phyloP scores from a whole-genome alignment of 1,140 invertebrate species.

The Halesus radiatus region DNA sequence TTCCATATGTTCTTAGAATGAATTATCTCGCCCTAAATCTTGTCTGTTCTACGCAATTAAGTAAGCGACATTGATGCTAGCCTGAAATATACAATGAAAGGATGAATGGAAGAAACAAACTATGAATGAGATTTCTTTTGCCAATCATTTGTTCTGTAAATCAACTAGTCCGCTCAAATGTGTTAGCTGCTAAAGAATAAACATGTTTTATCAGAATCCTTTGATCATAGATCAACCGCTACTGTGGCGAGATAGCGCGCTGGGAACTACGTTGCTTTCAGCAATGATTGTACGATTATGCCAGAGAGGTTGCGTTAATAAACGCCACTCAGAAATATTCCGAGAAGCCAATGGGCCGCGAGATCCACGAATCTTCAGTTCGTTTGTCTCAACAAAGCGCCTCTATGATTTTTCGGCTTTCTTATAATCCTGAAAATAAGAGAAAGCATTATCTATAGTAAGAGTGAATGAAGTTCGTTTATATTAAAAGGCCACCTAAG shows the following conservation, averaged over 20 bases:
- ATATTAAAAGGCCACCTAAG: too few species aligned
- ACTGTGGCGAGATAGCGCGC: background rate
- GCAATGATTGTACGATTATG: conserved; percentile 10
- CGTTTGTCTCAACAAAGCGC: conserved; percentile 28
- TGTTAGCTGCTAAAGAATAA: conserved; percentile 21
- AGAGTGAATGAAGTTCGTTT: too few species aligned
- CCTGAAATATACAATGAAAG: background rate
- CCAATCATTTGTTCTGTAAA: conserved; percentile 19
- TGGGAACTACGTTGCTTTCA: background rate
- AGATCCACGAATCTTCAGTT: conserved; percentile 17
- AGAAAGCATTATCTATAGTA: too few species aligned
- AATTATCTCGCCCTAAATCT: too few species aligned
- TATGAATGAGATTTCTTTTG: conserved; percentile 16
- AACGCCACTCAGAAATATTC: conserved; percentile 32
- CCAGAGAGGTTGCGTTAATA: conserved; percentile 4
- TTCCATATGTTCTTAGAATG: too few species aligned
- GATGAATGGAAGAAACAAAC: background rate
- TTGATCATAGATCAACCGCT: conserved; percentile 17
- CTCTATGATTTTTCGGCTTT: background rate
- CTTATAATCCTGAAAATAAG: background rate
- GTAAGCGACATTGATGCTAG: background rate
- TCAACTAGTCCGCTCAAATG: conserved; percentile 1
- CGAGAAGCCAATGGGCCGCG: conserved; percentile 2
- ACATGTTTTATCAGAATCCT: conserved; percentile 27
- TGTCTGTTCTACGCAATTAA: too few species aligned